A percentile compares a stretch with the other conserved stretches of the same genome.
Conservation (phyloP, 2,797 vertebrate species). For the Chromobotia macracanthus region DNA sequence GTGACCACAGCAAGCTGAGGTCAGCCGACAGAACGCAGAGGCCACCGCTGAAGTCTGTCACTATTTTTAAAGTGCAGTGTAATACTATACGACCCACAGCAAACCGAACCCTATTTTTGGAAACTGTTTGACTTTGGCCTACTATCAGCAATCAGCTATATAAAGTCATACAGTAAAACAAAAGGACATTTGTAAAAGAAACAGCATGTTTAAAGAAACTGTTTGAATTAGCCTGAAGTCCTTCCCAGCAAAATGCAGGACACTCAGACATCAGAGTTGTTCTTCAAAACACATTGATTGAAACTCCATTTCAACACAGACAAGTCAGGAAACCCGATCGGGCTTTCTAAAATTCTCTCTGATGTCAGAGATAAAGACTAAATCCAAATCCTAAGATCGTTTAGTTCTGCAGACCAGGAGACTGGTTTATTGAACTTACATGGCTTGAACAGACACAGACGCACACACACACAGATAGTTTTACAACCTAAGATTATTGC, state of each 20-base stretch:
- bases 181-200: slow-evolving; percentile 3
- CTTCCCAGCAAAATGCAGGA: not conserved
- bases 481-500: not conserved
- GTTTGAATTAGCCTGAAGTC: not conserved
- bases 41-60: slow-evolving; percentile 38
- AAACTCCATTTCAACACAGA: slow-evolving; percentile 1
- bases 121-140: slow-evolving; percentile 34
- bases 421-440: not conserved
- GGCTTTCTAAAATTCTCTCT: slow-evolving; percentile 1
- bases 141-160: slow-evolving; percentile 35
- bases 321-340: not conserved
- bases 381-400: not conserved
- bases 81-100: slow-evolving; percentile 59
- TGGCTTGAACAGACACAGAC: not conserved
- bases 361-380: not conserved
- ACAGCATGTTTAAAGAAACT: slow-evolving; percentile 6
- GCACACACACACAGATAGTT: not conserved
- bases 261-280: not conserved
- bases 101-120: slow-evolving; percentile 50
- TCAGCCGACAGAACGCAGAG: slow-evolving; percentile 42
- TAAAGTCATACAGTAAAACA: slow-evolving; percentile 32
- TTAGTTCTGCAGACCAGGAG: not conserved
- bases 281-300: not conserved
- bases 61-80: slow-evolving; percentile 60
- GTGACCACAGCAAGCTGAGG: slow-evolving; percentile 27